Base-by-base conservation (phyloP, 23 tunicate genomes). In the Botrylloides violaceus region DNA sequence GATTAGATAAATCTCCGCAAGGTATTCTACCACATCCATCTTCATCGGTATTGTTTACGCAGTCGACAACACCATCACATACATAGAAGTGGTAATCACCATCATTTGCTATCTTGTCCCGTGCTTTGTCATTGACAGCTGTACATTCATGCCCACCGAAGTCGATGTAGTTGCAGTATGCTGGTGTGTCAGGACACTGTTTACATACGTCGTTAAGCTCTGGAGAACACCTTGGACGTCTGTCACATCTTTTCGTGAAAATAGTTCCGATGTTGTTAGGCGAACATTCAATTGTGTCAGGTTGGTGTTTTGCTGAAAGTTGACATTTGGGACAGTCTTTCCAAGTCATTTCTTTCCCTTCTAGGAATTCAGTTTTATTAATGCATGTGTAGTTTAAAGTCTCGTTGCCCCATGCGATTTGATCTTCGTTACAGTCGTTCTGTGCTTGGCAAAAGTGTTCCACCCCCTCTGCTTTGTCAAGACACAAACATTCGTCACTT, bases 161-260 rank as follows among this genome's bases (percentile, higher is more conserved):
- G 12, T 7, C 9, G 15, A 31, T 63, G 3, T 6, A 9, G 4
- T 31, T 28, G 36, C 70, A 63, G 35, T 25, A 63, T 63, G 4
- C 35, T 22, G 32, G 33, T 19, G 18, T 31, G 3, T 25, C 35
- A 4, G 73, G 33, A 61, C 94, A 86, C 24, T 47, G 34, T 32
- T 75, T 58, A 50, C 94, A 86, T 68, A 79, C 94, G 66, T 86
- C 94, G 3, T 73, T 35, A 4, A 66, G 19, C 72, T 86, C 35
- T 9, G 36, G 36, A 15, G 12, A 9, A 63, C 70, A 63, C 29
- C 33, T 33, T 12, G 70, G 70, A 28, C 70, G 70, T 12, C 36
- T 33, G 9, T 63, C 70, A 9, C 70, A 63, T 33, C 19, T 27
- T 3, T 33, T 63, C 33, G 36, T 34, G 4, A 21, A 19, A 4